phyloP scores from a whole-genome alignment of 2,888 invertebrate genomes.

The Caenorhabditis wallacei region DNA sequence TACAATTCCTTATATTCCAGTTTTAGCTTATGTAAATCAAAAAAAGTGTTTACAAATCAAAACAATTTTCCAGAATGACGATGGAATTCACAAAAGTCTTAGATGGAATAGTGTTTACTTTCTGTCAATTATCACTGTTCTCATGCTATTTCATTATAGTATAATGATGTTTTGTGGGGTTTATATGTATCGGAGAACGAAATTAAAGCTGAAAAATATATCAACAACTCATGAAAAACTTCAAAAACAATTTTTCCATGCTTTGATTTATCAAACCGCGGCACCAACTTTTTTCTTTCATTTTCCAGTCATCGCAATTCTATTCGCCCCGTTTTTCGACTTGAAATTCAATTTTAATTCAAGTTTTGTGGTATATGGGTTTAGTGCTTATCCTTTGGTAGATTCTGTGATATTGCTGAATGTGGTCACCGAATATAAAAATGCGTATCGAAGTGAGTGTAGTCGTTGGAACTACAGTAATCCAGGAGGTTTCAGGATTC shows the following conservation, averaged over 20 bases:
- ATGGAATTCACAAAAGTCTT: not conserved
- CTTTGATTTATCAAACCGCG: slow-evolving; percentile 26
- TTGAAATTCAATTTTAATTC: slow-evolving; percentile 31
- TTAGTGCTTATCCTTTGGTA: slow-evolving; percentile 32
- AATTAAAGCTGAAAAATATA: not conserved
- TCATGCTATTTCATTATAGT: slow-evolving; percentile 25
- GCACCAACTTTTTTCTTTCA: slow-evolving; percentile 38
- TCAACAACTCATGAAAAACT: slow-evolving; percentile 11
- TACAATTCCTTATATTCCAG: not conserved
- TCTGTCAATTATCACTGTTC: not conserved
- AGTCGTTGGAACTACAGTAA: not conserved
- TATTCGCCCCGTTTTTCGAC: slow-evolving; percentile 29
- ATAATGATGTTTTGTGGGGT: slow-evolving; percentile 30
- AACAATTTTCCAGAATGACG: not conserved
- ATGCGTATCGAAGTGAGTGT: slow-evolving; percentile 4
- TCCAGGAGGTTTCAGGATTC: not conserved
- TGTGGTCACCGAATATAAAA: slow-evolving; percentile 25
- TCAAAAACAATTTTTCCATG: slow-evolving; percentile 32
- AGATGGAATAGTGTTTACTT: slow-evolving; percentile 23
- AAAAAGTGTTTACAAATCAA: not conserved
- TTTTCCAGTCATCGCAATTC: slow-evolving; percentile 3
- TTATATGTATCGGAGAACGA: slow-evolving; percentile 27
- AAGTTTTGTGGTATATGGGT: slow-evolving; percentile 15
- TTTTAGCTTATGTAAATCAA: slow-evolving; percentile 22
- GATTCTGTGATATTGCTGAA: slow-evolving; percentile 20